Evolutionary conservation across 2,113 vertebrate species (phyloP), one percentile per base, ranked within the genome.

Genomic region (Clarias batrachus): DNA sequence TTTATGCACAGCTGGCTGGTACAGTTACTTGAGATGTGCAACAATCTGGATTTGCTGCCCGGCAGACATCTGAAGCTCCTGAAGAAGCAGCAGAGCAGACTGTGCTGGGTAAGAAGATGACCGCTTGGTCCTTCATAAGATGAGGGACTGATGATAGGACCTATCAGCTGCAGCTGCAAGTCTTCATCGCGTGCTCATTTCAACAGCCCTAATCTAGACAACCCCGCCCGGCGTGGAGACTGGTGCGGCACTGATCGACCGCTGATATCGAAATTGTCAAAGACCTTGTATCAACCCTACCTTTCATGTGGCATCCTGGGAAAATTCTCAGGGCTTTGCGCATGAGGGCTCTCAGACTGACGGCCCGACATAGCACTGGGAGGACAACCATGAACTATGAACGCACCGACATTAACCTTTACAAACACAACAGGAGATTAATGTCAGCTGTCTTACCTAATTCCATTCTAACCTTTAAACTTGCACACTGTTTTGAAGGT

Each of bases 121-220:
- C 41, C 60, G 81, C 8, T 86, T 78, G 85, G 89, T 89, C 73
- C 86, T 81, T 77, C 85, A n/a, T 85, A 81, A 94, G 92, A 94
- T 95, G 93, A 95, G 89, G 90, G 93, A 93, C 86, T 90, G 93
- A 93, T 94, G 94, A 94, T 86, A 93, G 93, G 86, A 93, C 91
- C 91, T 84, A 84, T 93, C 93, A 93, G 81, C 85, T 82, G 63
- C 88, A 84, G 84, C 90, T 89, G 89, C 17, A 83, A 65, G 88
- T 89, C 92, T 93, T 94, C 94, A 92, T 94, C 94, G 92, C 92
- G 89, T 93, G 86, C 88, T 93, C 91, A 94, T 95, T 95, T 94
- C 63, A 91, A 59, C 91, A 89, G 86, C 91, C 86, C 57, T 89
- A 86, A 86, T 87, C 87, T 91, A 73, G 76, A 65, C 70, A 80